Evolutionary conservation across 2,888 invertebrate species (phyloP).

Genomic region (Palloptera scutellata): DNA sequence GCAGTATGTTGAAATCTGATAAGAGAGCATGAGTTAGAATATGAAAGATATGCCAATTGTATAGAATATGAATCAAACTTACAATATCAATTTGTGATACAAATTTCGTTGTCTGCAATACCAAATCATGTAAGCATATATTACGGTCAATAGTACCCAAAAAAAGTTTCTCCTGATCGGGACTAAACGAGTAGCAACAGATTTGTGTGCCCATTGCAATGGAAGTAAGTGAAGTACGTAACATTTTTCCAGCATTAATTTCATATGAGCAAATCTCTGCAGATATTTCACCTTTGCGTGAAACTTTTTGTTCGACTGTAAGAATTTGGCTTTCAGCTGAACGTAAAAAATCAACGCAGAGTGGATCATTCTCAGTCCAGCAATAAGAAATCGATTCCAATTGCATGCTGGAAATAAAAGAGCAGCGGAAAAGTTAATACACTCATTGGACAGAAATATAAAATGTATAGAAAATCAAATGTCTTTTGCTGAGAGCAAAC

Average conservation of each 20-base stretch:
- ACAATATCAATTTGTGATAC: conserved; percentile 80
- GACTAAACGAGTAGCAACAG: conserved; percentile 72
- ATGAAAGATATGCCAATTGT: background rate
- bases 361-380: conserved; percentile 87
- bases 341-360: conserved; percentile 81
- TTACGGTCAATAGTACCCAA: conserved; percentile 87
- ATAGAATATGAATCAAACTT: conserved; percentile 58
- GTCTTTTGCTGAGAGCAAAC: no score
- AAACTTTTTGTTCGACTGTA: conserved; percentile 84
- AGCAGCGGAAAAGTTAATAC: background rate
- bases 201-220: conserved; percentile 77
- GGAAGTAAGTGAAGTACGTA: conserved; percentile 72
- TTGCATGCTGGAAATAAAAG: conserved; percentile 68
- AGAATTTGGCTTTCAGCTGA: conserved; percentile 75
- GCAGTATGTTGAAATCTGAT: conserved; percentile 72
- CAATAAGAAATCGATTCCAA: conserved; percentile 81
- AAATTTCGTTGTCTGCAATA: conserved; percentile 77
- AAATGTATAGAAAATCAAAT: background rate
- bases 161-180: conserved; percentile 77
- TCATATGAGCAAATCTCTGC: conserved; percentile 75
- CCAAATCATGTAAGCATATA: conserved; percentile 79
- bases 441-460: background rate
- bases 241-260: conserved; percentile 68
- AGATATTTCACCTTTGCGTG: conserved; percentile 74
- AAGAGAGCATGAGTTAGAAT: conserved; percentile 30